Conservation (phyloP, 2,113 vertebrate genomes). For the Menura novaehollandiae region DNA sequence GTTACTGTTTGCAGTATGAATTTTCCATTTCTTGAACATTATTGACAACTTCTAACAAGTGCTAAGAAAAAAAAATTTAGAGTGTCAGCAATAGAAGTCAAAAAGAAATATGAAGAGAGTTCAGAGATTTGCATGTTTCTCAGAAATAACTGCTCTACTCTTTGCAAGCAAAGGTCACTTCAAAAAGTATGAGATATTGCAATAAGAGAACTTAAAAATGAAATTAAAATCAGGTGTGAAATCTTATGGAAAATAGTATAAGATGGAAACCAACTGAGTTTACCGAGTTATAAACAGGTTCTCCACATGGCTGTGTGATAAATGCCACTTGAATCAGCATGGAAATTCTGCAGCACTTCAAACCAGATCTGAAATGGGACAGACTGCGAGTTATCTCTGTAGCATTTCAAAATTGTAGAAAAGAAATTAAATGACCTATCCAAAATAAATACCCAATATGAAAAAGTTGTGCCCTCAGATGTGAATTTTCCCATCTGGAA, state of each 20-base stretch:
- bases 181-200: not conserved
- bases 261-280: not conserved
- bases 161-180: not conserved
- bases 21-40: not conserved
- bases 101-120: not conserved
- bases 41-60: not conserved
- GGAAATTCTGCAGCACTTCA: not conserved
- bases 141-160: not conserved
- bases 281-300: slow-evolving; percentile 1
- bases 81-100: not conserved
- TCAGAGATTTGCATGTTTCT: not conserved
- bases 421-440: not conserved
- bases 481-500: slow-evolving; percentile 21
- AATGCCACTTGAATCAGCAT: not conserved
- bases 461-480: not conserved
- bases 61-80: not conserved
- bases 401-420: not conserved
- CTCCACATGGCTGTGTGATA: not conserved
- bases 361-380: not conserved
- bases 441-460: not conserved
- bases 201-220: not conserved
- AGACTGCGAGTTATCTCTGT: not conserved
- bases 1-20: not conserved
- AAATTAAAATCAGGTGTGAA: not conserved
- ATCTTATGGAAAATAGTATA: not conserved